phyloP scores from a whole-genome alignment of 1,140 invertebrate genomes.

The Bombus turneri region DNA sequence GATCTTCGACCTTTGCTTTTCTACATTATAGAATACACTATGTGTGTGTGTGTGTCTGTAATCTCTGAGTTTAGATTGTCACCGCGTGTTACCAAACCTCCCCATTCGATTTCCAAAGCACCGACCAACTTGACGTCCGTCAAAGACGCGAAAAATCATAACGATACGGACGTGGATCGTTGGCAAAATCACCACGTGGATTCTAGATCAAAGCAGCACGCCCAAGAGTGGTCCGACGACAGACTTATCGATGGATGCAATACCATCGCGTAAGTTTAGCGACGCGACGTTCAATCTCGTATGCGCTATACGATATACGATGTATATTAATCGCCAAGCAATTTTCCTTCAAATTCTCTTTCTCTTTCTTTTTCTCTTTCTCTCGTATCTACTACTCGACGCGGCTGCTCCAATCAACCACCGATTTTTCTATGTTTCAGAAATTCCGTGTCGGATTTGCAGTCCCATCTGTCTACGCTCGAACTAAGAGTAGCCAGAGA shows the following conservation, averaged over 20 bases:
- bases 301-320: background rate
- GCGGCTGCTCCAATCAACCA: background rate
- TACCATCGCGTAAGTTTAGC: slow-evolving; percentile 71
- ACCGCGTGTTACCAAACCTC: slow-evolving; percentile 81
- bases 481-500: slow-evolving; percentile 86
- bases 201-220: slow-evolving; percentile 71
- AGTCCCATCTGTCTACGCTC: slow-evolving; percentile 85
- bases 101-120: slow-evolving; percentile 73
- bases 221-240: slow-evolving; percentile 76
- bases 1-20: background rate
- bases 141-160: slow-evolving; percentile 73
- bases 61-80: slow-evolving; percentile 77
- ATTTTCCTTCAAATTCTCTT: background rate
- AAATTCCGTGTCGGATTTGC: slow-evolving; percentile 84
- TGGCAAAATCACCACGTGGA: slow-evolving; percentile 75
- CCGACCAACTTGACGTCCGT: slow-evolving; percentile 68
- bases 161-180: slow-evolving; percentile 72
- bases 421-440: slow-evolving; percentile 54
- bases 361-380: too few species aligned
- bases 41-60: slow-evolving; percentile 4
- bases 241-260: slow-evolving; percentile 70
- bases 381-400: accelerated
- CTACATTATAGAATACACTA: background rate
- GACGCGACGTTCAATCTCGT: background rate
- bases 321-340: background rate